These are phyloP conservation scores for Chrysolina oricalcia DNA, from an alignment of 2,888 invertebrate genomes.

Conservation along the genomic window DNA sequence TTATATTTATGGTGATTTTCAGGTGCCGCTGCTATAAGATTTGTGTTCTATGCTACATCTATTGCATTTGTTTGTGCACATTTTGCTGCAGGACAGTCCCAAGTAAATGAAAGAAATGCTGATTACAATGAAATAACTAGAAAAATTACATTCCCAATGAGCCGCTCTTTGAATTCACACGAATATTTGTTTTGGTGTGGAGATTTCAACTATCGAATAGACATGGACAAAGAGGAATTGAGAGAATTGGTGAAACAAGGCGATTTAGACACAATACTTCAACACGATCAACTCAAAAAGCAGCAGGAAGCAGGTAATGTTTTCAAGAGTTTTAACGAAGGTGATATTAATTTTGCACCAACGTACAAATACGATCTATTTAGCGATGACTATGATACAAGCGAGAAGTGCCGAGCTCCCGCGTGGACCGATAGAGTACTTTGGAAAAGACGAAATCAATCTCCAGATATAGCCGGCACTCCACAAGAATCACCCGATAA, in stretches of 20 bases:
- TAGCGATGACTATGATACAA: slow-evolving; percentile 99
- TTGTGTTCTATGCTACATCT: slow-evolving; percentile 93
- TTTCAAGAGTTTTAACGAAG: slow-evolving; percentile 95
- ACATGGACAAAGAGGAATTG: slow-evolving; percentile 95
- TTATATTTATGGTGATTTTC: background rate
- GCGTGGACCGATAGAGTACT: slow-evolving; percentile 99
- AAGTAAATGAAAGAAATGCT: slow-evolving; percentile 94
- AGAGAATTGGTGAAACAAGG: slow-evolving; percentile 86
- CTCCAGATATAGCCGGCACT: slow-evolving; percentile 78
- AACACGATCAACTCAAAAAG: slow-evolving; percentile 90
- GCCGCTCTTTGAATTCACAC: slow-evolving; percentile 92
- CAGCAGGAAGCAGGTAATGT: slow-evolving; percentile 88
- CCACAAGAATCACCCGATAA: slow-evolving; percentile 81
- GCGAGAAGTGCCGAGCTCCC: slow-evolving; percentile 96
- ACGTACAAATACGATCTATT: slow-evolving; percentile 99
- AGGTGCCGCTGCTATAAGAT: slow-evolving; percentile 94
- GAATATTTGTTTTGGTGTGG: slow-evolving; percentile 99
- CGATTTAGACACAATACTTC: slow-evolving; percentile 83
- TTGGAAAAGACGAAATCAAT: slow-evolving; percentile 88
- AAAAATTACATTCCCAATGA: slow-evolving; percentile 93
- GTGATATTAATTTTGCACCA: slow-evolving; percentile 92
- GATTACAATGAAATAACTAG: slow-evolving; percentile 97
- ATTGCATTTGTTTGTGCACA: slow-evolving; percentile 99
- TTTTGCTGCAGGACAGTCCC: slow-evolving; percentile 98
- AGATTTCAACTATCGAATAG: slow-evolving; percentile 98